Evolutionary conservation across 1,140 invertebrate species (phyloP).

Genomic region (Drosophila kohkoa): DNA sequence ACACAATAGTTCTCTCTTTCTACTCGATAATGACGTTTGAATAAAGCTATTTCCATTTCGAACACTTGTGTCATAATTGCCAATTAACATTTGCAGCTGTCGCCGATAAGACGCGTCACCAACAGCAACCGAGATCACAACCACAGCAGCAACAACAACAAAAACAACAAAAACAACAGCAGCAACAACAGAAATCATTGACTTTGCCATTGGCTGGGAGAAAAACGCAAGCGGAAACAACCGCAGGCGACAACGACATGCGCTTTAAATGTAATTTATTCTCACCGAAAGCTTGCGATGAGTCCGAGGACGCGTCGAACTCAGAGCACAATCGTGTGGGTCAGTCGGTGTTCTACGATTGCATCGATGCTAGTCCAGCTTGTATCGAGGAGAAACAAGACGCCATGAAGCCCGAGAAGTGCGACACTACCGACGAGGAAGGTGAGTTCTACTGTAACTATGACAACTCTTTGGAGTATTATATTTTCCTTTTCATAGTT

Average conservation of each 20-base stretch:
- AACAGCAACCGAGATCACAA: constrained; percentile 26
- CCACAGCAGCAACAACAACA: constrained; percentile 34
- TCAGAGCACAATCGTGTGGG: constrained; percentile 81
- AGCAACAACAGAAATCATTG: constrained; percentile 70
- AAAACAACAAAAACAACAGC: constrained; percentile 39
- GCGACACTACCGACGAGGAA: constrained; percentile 89
- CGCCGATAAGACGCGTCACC: constrained; percentile 48
- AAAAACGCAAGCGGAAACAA: constrained; percentile 43
- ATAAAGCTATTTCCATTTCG: constrained; percentile 33
- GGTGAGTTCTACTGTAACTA: constrained; percentile 82
- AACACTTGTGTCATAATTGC: constrained; percentile 45
- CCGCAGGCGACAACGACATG: constrained; percentile 57
- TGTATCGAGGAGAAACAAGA: constrained; percentile 89
- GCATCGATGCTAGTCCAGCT: constrained; percentile 85
- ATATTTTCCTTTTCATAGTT: constrained; percentile 83
- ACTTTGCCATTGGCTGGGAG: constrained; percentile 72
- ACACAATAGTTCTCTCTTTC: not conserved
- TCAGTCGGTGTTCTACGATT: constrained; percentile 85
- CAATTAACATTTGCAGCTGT: constrained; percentile 58
- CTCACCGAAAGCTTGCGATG: constrained; percentile 73
- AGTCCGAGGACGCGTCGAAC: constrained; percentile 74
- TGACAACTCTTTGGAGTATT: no score
- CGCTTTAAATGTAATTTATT: constrained; percentile 67
- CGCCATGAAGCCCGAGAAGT: constrained; percentile 89
- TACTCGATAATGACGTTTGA: constrained; percentile 17